These are phyloP conservation scores for Tenualosa ilisha DNA, from an alignment of 2,797 vertebrate genomes.

Conservation along the genomic window DNA sequence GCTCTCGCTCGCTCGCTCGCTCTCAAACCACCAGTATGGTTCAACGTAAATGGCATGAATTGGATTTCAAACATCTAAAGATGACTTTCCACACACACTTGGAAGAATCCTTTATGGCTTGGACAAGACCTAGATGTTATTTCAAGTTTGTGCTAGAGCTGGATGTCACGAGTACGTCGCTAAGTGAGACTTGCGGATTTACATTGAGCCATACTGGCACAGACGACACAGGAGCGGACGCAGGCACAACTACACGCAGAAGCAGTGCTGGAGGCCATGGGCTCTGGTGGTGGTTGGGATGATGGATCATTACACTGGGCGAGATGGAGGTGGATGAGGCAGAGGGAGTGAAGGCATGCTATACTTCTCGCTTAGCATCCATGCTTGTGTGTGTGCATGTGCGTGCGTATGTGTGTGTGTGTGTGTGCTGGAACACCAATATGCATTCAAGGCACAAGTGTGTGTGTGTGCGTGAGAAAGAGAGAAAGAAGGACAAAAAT, in stretches of 20 bases:
- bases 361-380: constrained; percentile 40
- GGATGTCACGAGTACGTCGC: too few species aligned
- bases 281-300: constrained; percentile 59
- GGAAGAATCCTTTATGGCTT: neutral
- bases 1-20: constrained; percentile 54
- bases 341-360: constrained; percentile 57
- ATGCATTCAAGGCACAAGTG: neutral
- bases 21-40: constrained; percentile 40
- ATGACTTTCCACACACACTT: neutral
- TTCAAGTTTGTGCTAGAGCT: neutral
- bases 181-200: neutral
- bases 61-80: neutral
- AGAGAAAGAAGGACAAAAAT: neutral
- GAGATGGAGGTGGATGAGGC: constrained; percentile 50
- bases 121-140: neutral
- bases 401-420: neutral
- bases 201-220: constrained; percentile 21
- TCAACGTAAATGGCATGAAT: neutral
- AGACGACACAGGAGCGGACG: neutral
- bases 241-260: constrained; percentile 55
- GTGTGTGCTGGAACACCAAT: neutral
- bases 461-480: neutral
- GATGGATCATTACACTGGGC: constrained; percentile 26
- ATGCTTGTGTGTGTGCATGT: neutral
- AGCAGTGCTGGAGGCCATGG: constrained; percentile 64